Base-by-base conservation (phyloP, 2,797 vertebrate species). In the Synanceia verrucosa region DNA sequence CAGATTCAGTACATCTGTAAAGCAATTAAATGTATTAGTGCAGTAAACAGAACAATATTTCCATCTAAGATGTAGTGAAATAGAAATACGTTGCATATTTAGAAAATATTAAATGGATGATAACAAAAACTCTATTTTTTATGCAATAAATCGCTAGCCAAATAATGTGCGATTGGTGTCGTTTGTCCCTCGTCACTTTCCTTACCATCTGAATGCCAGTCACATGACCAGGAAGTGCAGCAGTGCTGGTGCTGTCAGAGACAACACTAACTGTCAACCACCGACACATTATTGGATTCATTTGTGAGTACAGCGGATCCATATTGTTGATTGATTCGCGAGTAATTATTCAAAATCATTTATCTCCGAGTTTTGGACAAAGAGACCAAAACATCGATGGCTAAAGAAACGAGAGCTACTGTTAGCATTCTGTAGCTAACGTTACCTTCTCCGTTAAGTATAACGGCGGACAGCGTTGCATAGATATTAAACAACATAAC, bases 201-300 rank as follows among this genome's bases (percentile, higher is more conserved):
- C 76, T 9, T 92, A 82, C 50, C 3, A 37, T 12, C 58, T 7
- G 65, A 21, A 51, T 19, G 58, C 37, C 46, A 37, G 73, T 91
- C 93, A 94, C 91, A 86, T 93, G 93, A 94, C 65, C 76, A 75
- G 87, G 72, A 74, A 76, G 85, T 81, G 82, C 76, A 47, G 83
- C 59, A 69, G 69, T 57, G 61, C 51, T 65, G 36, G 73, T 84
- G 76, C 89, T 93, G 91, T 92, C 87, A 91, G 68, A 79, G 65
- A 79, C 12, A 70, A 56, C 0, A 18, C 39, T 34, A 77, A 79
- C 59, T 82, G 51, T 78, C 48, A 81, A 57, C 76, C 78, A 65
- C 65, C 59, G 39, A 18, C 6, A 48, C 28, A 31, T 37, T 60
- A 24, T 51, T 36, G 9, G 23, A 24, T 55, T 26, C 4, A 65